Evolutionary conservation across 2,888 invertebrate species (phyloP).

Genomic region (Pelosia muscerda): DNA sequence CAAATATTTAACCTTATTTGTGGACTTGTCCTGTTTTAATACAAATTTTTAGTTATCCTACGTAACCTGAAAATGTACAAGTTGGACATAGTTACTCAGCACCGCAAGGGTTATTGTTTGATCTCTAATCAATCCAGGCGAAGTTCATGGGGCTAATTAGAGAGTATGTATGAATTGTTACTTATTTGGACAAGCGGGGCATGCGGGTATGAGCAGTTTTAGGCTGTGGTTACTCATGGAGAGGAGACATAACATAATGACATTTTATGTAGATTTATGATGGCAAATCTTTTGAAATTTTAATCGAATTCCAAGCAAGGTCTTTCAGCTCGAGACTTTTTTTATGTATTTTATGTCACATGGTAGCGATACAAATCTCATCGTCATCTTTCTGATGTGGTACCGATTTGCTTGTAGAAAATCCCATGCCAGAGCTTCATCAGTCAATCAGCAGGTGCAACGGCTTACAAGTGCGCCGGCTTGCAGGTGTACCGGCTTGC

Average conservation of each 20-base stretch:
- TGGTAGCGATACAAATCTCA: too few relatives aligned
- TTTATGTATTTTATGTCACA: too few relatives aligned
- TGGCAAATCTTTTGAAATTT: too few relatives aligned
- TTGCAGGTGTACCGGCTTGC: too few relatives aligned
- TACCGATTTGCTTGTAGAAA: too few relatives aligned
- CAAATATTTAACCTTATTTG: neutral
- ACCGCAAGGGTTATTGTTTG: constrained; percentile 54
- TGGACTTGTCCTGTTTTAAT: neutral
- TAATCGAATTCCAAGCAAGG: too few relatives aligned
- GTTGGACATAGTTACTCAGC: constrained; percentile 52
- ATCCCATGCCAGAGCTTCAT: too few relatives aligned
- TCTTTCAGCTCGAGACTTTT: too few relatives aligned
- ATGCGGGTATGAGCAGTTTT: neutral
- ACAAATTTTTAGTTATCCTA: constrained; percentile 24
- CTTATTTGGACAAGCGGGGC: constrained; percentile 16
- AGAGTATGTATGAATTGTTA: constrained; percentile 30
- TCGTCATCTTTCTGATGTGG: too few relatives aligned
- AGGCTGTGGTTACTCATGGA: neutral
- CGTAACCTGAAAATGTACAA: constrained; percentile 49
- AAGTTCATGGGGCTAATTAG: constrained; percentile 46
- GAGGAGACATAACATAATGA: neutral
- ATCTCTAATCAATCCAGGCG: constrained; percentile 52
- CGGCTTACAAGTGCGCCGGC: too few relatives aligned
- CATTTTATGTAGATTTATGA: too few relatives aligned
- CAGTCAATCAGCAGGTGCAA: too few relatives aligned